Base-by-base conservation (phyloP, 1,140 invertebrate species). In the Drosophila trapezifrons region DNA sequence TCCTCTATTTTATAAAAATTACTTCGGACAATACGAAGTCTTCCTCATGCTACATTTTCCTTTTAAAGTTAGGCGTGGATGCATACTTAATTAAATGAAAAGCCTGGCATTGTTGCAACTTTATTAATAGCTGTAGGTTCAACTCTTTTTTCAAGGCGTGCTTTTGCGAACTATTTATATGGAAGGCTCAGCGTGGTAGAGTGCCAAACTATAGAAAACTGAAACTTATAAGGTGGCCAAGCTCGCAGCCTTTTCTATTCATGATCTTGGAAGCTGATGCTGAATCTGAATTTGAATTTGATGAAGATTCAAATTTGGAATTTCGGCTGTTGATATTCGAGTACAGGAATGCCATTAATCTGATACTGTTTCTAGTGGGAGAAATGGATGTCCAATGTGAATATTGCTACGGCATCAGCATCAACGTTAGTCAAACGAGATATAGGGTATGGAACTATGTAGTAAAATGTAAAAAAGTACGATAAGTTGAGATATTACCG, bases 401-500 rank as follows among this genome's bases (percentile, higher is more conserved):
- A 49, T 43, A 22, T 38, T 38, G 37, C 40, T 38, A 72, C 46
- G 54, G 64, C 69, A 58, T 70, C 65, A 56, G 62, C 52, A 56
- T 37, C 45, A 76, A 66, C 45, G 25, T 52, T 43, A 72, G 52
- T 60, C 69, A 67, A 78, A 74, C 52, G 57, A 70, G 20, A 35
- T 42, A 77, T 43, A 76, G 52, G 46, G 46, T 42, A 46, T 56
- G 66, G 32, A 71, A 54, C 49, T 52, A 52, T 43, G 51, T 35
- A 58, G 40, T 65, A 49, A 17, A 32, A 55, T 64, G 38, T 43
- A 63, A 63, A 49, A 59, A 51, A 57, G 45, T 49, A 56, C 35
- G 46, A 59, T 40, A 77, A 70, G 29, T 79, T 25, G 51, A 77
- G 62, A 82, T 80, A 74, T 91, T 91, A 90, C 90, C 90, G 90